Evolutionary conservation across 2,797 vertebrate genomes (phyloP).

Genomic region (Etheostoma nigrum): DNA sequence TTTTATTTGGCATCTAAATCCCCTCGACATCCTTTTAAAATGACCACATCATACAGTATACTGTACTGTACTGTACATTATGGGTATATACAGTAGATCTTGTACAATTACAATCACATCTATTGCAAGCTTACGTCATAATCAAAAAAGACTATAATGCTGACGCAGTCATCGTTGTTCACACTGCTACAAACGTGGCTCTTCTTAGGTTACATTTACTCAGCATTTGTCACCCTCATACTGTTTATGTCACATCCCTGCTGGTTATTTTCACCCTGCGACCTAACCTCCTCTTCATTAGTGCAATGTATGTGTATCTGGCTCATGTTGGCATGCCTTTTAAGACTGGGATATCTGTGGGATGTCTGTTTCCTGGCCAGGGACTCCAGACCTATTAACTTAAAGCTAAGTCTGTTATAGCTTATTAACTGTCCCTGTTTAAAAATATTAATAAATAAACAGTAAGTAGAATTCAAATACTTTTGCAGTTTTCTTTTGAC

Average conservation of each 20-base stretch:
- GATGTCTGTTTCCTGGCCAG: too few relatives aligned
- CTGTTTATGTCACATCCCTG: constrained; percentile 12
- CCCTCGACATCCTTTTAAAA: not conserved
- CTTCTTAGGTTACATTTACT: not conserved
- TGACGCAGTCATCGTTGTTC: constrained; percentile 17
- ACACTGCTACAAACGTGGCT: constrained; percentile 4
- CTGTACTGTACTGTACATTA: not conserved
- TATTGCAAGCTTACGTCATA: not conserved
- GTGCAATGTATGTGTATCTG: not conserved
- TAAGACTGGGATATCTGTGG: too few relatives aligned
- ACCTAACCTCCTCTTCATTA: constrained; percentile 21
- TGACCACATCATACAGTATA: not conserved
- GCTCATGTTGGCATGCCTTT: not conserved
- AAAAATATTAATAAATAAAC: too few relatives aligned
- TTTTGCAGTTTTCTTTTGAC: not conserved
- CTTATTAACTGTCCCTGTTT: too few relatives aligned
- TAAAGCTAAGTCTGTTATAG: too few relatives aligned
- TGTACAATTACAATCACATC: not conserved
- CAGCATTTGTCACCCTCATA: constrained; percentile 6
- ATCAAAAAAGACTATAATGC: constrained; percentile 21
- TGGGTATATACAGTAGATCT: not conserved
- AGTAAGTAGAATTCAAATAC: too few relatives aligned
- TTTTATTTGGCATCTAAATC: not conserved
- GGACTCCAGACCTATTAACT: too few relatives aligned
- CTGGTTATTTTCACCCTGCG: constrained; percentile 23